These are phyloP conservation scores for Lepus oiostolus DNA, from an alignment of 2,797 vertebrate genomes.

Conservation along the genomic window DNA sequence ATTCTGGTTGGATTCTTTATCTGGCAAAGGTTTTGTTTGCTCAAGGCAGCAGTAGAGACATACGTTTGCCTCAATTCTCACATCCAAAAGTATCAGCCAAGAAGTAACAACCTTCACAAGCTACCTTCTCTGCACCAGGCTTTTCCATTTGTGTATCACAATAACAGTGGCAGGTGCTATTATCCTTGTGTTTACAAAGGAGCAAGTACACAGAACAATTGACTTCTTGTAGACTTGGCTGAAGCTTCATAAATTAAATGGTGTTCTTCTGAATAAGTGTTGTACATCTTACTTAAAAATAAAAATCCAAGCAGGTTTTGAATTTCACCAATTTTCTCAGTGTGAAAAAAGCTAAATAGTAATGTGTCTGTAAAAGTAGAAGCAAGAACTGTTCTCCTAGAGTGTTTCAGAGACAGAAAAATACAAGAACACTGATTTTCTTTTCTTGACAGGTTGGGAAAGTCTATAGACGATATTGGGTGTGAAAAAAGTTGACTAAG, in stretches of 20 bases:
- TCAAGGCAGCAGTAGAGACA: background rate
- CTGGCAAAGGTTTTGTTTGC: slow-evolving; percentile 25
- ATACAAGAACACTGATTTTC: slow-evolving; percentile 11
- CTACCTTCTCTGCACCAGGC: background rate
- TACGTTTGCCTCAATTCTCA: slow-evolving; percentile 6
- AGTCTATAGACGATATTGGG: slow-evolving; percentile 56
- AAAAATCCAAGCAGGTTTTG: slow-evolving; percentile 58
- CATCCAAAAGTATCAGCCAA: background rate
- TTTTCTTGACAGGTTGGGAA: slow-evolving; percentile 67
- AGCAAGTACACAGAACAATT: background rate
- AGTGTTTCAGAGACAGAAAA: slow-evolving; percentile 53
- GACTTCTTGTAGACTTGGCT: background rate
- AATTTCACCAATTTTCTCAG: slow-evolving; percentile 60
- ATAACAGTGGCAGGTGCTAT: background rate
- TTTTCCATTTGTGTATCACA: background rate
- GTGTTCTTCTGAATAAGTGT: slow-evolving; percentile 53
- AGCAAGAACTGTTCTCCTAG: slow-evolving; percentile 26
- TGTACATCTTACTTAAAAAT: slow-evolving; percentile 55
- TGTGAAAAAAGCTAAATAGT: slow-evolving; percentile 36
- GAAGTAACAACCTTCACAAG: background rate
- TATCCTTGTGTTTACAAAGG: background rate
- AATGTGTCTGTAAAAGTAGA: background rate
- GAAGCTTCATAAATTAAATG: background rate
- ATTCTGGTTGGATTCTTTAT: slow-evolving; percentile 44
- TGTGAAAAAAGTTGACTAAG: slow-evolving; percentile 74